Percentiles rank a stretch among this genome's conserved stretches.
phyloP scores from a whole-genome alignment of 2,113 vertebrate species.

The Empidonax alnorum region DNA sequence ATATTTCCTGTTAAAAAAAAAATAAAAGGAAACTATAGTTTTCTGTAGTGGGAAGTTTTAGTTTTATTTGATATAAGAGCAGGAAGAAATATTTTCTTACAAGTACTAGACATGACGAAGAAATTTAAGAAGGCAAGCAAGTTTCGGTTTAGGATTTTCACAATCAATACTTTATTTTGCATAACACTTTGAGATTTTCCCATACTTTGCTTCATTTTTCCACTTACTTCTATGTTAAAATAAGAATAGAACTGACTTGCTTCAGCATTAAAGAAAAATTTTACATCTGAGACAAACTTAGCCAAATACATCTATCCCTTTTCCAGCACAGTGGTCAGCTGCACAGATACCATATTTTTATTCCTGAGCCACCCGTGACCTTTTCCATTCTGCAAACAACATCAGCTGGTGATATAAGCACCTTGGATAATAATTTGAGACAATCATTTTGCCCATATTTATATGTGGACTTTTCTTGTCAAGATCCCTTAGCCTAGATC shows the following conservation, averaged over 20 bases:
- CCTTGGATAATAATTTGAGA: neutral
- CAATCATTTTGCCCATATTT: neutral
- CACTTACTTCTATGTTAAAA: conserved; percentile 50
- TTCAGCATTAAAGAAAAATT: neutral
- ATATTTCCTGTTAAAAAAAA: neutral
- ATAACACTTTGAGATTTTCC: conserved; percentile 16
- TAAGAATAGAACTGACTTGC: neutral
- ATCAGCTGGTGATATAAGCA: neutral
- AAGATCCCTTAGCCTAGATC: neutral
- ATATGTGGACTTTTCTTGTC: neutral
- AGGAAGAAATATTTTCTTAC: neutral
- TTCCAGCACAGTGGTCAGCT: neutral
- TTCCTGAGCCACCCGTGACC: neutral
- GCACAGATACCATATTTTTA: neutral
- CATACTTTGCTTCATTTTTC: neutral
- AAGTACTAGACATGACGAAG: conserved; percentile 10
- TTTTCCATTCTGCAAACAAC: neutral
- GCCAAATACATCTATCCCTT: neutral
- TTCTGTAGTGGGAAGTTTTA: conserved; percentile 41
- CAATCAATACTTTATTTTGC: conserved; percentile 35
- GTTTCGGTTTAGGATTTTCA: conserved; percentile 30
- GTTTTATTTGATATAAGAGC: conserved; percentile 56
- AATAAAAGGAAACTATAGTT: neutral
- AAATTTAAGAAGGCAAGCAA: conserved; percentile 35
- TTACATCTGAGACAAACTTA: neutral